These are phyloP conservation scores for Melanotus villosus DNA, from an alignment of 2,888 invertebrate genomes.

Conservation along the genomic window DNA sequence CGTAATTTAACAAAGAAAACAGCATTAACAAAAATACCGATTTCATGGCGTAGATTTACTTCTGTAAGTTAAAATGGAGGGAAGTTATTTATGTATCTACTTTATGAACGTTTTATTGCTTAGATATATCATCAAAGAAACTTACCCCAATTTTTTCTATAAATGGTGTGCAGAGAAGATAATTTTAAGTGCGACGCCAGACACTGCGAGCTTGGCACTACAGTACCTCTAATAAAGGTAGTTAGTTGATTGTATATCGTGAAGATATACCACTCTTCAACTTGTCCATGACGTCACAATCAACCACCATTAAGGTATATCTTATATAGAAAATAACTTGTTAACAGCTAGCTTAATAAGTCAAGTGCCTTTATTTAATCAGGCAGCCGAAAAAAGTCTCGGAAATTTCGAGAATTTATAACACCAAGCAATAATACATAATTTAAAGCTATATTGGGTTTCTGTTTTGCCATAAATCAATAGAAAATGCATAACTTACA, in stretches of 20 bases:
- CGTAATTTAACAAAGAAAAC: background rate
- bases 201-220: constrained; percentile 30
- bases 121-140: background rate
- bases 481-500: too few relatives aligned
- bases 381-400: too few relatives aligned
- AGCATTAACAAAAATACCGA: background rate
- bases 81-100: too few relatives aligned
- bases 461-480: too few relatives aligned
- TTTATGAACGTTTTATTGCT: background rate
- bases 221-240: constrained; percentile 42
- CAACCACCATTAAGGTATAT: constrained; percentile 29
- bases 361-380: too few relatives aligned
- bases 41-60: background rate
- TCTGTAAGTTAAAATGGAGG: too few relatives aligned
- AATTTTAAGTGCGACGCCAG: constrained; percentile 25
- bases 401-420: too few relatives aligned
- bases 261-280: too few relatives aligned
- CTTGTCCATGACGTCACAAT: constrained; percentile 44
- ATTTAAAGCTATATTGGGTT: too few relatives aligned
- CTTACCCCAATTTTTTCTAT: constrained; percentile 4
- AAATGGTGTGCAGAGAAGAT: constrained; percentile 18
- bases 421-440: too few relatives aligned
- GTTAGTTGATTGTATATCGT: constrained; percentile 20
- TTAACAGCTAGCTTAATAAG: constrained; percentile 9
- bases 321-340: constrained; percentile 7